Evolutionary conservation across 2,113 vertebrate species (phyloP).

Genomic region (Bubo blakistoni): DNA sequence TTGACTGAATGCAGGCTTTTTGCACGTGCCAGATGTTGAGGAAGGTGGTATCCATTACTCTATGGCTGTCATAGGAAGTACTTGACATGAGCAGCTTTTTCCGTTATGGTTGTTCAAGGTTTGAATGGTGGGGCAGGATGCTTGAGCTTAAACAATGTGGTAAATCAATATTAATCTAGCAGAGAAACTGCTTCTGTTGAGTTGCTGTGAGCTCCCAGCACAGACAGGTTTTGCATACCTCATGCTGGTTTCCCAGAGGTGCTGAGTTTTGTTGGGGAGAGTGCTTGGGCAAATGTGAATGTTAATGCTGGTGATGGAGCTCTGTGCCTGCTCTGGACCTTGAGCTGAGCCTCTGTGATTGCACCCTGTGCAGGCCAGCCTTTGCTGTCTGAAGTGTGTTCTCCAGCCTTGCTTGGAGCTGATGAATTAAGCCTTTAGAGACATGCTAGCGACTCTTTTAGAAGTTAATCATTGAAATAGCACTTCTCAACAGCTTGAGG

Average conservation of each 20-base stretch:
- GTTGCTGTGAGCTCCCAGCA: background rate
- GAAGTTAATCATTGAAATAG: background rate
- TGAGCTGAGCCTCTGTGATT: background rate
- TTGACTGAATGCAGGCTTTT: background rate
- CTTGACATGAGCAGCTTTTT: background rate
- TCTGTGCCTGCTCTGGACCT: background rate
- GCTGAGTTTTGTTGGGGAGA: background rate
- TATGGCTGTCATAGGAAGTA: background rate
- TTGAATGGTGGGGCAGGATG: background rate
- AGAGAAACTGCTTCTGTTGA: background rate
- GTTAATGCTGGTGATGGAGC: background rate
- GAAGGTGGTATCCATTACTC: background rate
- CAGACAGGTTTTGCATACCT: background rate
- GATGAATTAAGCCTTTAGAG: background rate
- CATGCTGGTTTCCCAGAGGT: background rate
- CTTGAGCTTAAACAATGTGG: background rate
- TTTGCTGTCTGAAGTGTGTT: background rate
- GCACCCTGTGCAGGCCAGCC: background rate
- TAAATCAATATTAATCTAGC: background rate
- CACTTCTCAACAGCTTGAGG: background rate
- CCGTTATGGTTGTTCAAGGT: background rate
- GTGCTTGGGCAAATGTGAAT: background rate
- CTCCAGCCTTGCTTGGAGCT: background rate
- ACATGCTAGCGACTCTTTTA: background rate
- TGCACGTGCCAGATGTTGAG: fast-evolving